These are phyloP conservation scores for Epizoanthus scotinus DNA, from an alignment of 92 coral and sea anemone genomes.

Conservation along the genomic window DNA sequence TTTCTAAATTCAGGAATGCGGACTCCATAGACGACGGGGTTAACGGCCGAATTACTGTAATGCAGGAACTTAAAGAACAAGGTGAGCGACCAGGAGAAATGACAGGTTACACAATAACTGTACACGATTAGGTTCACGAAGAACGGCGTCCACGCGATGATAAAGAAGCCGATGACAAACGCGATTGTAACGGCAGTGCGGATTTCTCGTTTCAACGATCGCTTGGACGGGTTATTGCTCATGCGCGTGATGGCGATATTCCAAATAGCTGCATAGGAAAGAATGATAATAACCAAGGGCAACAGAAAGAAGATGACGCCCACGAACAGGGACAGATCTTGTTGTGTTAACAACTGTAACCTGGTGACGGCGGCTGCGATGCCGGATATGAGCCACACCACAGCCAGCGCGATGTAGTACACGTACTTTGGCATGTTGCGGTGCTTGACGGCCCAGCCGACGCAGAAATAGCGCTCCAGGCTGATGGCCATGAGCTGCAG, in stretches of 20 bases:
- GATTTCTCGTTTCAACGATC: constrained; percentile 74
- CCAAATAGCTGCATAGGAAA: constrained; percentile 82
- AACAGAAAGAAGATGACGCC: constrained; percentile 71
- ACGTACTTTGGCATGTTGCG: constrained; percentile 72
- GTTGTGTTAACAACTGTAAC: constrained; percentile 35
- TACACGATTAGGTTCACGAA: constrained; percentile 54
- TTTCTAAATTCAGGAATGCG: constrained; percentile 87
- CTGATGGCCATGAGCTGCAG: constrained; percentile 78
- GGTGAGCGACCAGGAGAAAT: constrained; percentile 38
- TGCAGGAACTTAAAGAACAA: constrained; percentile 72
- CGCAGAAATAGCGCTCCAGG: constrained; percentile 83
- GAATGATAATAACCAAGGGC: constrained; percentile 73
- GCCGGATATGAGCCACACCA: constrained; percentile 76
- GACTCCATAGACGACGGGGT: constrained; percentile 86
- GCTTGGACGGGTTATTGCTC: constrained; percentile 82
- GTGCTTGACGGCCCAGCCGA: constrained; percentile 88
- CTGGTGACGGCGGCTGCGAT: constrained; percentile 61
- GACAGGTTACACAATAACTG: constrained; percentile 55
- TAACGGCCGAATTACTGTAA: constrained; percentile 80
- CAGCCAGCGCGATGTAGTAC: constrained; percentile 71
- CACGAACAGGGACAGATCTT: constrained; percentile 56
- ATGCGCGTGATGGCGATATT: constrained; percentile 80
- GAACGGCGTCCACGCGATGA: constrained; percentile 72
- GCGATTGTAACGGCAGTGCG: constrained; percentile 85
- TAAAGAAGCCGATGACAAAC: constrained; percentile 82